A percentile compares a stretch with the other conserved stretches of the same genome.
These are phyloP conservation scores for Rhegmatorhina hoffmannsi DNA, from an alignment of 2,113 vertebrate species.

Conservation along the genomic window DNA sequence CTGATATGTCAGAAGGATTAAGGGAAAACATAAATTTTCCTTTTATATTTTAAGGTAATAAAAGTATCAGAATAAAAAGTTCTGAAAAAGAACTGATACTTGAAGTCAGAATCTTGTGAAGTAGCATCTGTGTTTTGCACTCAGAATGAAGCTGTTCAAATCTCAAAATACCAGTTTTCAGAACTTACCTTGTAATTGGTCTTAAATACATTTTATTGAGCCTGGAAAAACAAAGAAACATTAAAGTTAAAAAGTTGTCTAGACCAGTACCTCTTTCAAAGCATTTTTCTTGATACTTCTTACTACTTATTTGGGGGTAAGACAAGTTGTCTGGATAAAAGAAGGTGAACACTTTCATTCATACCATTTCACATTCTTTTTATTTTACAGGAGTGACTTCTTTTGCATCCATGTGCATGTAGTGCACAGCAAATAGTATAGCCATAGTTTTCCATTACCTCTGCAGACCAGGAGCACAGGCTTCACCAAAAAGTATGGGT, in stretches of 20 bases:
- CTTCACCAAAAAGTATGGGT: neutral
- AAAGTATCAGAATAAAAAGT: neutral
- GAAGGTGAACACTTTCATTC: neutral
- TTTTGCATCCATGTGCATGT: neutral
- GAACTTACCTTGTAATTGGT: neutral
- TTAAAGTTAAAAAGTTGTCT: neutral
- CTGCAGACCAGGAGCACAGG: neutral
- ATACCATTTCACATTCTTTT: neutral
- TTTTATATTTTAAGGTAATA: neutral
- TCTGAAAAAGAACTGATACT: neutral
- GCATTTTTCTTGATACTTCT: neutral
- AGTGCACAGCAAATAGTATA: neutral
- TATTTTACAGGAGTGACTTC: neutral
- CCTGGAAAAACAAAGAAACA: neutral
- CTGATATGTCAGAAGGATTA: neutral
- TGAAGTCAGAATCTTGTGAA: neutral
- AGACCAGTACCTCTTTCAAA: neutral
- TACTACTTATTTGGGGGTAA: neutral
- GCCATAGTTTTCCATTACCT: neutral
- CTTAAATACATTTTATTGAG: neutral
- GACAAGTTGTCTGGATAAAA: neutral
- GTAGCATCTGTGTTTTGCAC: neutral
- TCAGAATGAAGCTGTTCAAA: neutral
- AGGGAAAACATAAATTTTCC: neutral
- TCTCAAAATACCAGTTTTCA: neutral